Conservation (phyloP, 2,888 invertebrate genomes). For the Hirtodrosophila histrioides region DNA sequence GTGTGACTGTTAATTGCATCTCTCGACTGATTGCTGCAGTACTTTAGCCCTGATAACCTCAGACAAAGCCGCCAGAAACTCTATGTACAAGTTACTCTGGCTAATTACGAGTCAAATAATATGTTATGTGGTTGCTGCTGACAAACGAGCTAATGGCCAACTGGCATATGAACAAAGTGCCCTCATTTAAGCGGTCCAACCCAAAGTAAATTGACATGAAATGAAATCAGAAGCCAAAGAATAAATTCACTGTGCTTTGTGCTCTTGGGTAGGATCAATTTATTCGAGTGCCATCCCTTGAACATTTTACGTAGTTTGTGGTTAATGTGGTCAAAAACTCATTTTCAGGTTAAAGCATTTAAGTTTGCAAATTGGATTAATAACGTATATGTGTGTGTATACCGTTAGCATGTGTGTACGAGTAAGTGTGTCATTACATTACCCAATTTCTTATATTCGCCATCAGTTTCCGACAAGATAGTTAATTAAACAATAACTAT, state of each 20-base stretch:
- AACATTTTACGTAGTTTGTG: conserved; percentile 38
- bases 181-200: conserved; percentile 5
- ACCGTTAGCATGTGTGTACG: no score
- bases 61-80: not conserved
- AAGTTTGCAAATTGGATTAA: conserved; percentile 65
- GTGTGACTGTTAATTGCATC: conserved; percentile 23
- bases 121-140: conserved; percentile 47
- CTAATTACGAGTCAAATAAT: conserved; percentile 49
- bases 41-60: not conserved
- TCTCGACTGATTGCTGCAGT: conserved; percentile 14
- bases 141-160: conserved; percentile 10
- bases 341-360: conserved; percentile 56
- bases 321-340: conserved; percentile 53
- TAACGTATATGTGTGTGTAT: conserved; percentile 21
- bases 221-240: conserved; percentile 29
- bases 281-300: not conserved
- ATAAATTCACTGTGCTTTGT: conserved; percentile 7
- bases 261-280: not conserved
- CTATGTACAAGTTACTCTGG: conserved; percentile 1
- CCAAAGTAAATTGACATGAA: conserved; percentile 37
- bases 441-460: not conserved
- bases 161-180: not conserved
- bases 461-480: conserved; percentile 17
- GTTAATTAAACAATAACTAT: conserved; percentile 66
- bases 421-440: not conserved